Evolutionary conservation across 2,113 vertebrate species (phyloP), one percentile per base, ranked within the genome.

Genomic region (Chloropsis hardwickii): DNA sequence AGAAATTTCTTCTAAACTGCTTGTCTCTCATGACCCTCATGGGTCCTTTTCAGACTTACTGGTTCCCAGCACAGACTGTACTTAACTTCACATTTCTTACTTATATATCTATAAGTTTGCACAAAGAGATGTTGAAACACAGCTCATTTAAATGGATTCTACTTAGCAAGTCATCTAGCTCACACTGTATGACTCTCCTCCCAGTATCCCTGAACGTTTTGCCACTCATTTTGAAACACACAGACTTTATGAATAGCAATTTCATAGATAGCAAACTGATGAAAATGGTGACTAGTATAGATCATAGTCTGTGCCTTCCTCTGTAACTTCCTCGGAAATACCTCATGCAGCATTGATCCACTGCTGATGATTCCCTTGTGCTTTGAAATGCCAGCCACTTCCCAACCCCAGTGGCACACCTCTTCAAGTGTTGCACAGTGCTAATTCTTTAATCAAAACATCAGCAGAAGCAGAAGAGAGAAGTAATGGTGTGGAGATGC

Each of bases 321-420:
- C 42, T 67, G 4, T 47, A 31, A 82, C 16, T 57, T 72, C 29
- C 35, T 78, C 77, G 39, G 60, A 82, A 89, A 78, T 24, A 67
- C 27, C 29, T 40, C 33, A 40, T 11, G 23, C 22, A 45, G 14
- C 13, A 13, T 16, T 24, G 60, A 77, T 47, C 42, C 22, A 35
- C 29, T 20, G 8, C 10, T 53, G 37, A 47, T 0, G 0, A 77
- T 40, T 88, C 50, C 44, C 78, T 44, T 39, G 35, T 28, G 17
- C 28, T 73, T 79, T 21, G 29, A 53, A 79, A 58, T 25, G 72
- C 28, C 40, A 77, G 45, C 42, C 13, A 39, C 20, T 40, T 83
- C 56, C 77, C 2, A 1, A 53, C 14, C 20, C 33, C 45, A 2
- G 10, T 25, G 54, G 53, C 29, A 31, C 33, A 44, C 1, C 0